Base-by-base conservation (phyloP, 1,140 invertebrate species). In the Caenorhabditis tropicalis region DNA sequence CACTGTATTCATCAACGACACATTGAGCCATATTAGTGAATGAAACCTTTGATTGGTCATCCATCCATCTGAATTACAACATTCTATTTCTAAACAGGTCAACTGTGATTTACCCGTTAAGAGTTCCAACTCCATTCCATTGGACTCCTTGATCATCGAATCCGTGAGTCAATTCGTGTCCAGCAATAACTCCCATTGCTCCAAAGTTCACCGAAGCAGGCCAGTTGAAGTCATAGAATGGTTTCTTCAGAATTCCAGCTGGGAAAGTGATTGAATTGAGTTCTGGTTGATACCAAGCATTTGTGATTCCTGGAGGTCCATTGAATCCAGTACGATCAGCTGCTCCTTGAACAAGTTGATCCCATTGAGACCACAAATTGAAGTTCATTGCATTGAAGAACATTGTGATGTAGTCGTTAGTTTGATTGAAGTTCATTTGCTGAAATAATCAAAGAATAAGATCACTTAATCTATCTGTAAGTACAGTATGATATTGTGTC, bases 81-180 rank as follows among this genome's bases (percentile, higher is more conserved):
- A 27, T 46, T 21, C 7, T 43, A 43, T 19, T 24, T 31, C 12
- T 27, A 24, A 27, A 29, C 21, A 10, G 15, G 6, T 27, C 27
- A n/a, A 24, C 46, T 0, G 9, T 24, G 2, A 46, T 15, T 39
- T 79, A 84, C 84, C 51, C 60, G 0, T 94, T 92, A 39, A 96
- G 91, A 90, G 96, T 96, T 49, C 96, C 96, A 70, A 95, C 93
- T 85, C 95, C 95, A 91, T 97, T 95, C 89, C 95, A 97, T 92
- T 96, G 95, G 24, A 95, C 93, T 29, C 93, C 93, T 91, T 87
- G 74, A 53, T 87, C 84, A 56, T 88, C 87, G 36, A 88, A 88
- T 87, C 92, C 93, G 87, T 93, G 93, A 21, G 92, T 92, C 31
- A 94, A 91, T 88, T 93, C 93, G 88, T 93, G 93, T 0, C 93